These are phyloP conservation scores for Takifugu flavidus DNA, from an alignment of 2,113 vertebrate genomes.

Conservation along the genomic window DNA sequence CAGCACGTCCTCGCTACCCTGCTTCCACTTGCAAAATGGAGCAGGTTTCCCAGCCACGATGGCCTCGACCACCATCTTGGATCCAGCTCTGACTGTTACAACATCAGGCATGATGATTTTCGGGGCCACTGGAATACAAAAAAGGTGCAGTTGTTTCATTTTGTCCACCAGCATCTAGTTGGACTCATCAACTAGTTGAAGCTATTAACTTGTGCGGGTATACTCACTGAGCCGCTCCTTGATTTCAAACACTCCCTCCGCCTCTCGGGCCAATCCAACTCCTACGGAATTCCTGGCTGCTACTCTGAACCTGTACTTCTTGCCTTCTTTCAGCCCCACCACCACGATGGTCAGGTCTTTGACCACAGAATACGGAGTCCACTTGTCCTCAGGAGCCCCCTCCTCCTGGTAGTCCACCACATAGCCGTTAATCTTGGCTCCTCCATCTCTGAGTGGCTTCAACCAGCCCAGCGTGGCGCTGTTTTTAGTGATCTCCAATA, in stretches of 20 bases:
- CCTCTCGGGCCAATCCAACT: constrained; percentile 87
- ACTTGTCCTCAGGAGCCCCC: constrained; percentile 82
- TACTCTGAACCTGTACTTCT: constrained; percentile 94
- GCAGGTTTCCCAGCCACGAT: constrained; percentile 90
- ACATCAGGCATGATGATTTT: constrained; percentile 92
- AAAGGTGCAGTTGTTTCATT: neutral
- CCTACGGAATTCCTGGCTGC: constrained; percentile 93
- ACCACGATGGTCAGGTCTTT: constrained; percentile 95
- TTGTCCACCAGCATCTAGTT: neutral
- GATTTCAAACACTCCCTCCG: constrained; percentile 90
- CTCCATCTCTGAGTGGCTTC: constrained; percentile 91
- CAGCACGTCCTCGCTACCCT: constrained; percentile 84
- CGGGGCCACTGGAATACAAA: constrained; percentile 81
- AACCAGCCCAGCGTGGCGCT: constrained; percentile 91
- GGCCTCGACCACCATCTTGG: constrained; percentile 91
- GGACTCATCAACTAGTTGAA: neutral
- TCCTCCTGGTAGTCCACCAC: constrained; percentile 90
- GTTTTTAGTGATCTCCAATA: constrained; percentile 92
- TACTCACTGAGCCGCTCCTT: constrained; percentile 97
- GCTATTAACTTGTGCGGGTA: neutral
- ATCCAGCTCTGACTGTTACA: constrained; percentile 87
- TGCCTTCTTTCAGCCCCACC: constrained; percentile 92
- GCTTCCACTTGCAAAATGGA: constrained; percentile 88
- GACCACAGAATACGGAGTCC: constrained; percentile 93
- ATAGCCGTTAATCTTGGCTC: constrained; percentile 94